phyloP scores from a whole-genome alignment of 2,113 vertebrate genomes.

The Aptenodytes forsteri region DNA sequence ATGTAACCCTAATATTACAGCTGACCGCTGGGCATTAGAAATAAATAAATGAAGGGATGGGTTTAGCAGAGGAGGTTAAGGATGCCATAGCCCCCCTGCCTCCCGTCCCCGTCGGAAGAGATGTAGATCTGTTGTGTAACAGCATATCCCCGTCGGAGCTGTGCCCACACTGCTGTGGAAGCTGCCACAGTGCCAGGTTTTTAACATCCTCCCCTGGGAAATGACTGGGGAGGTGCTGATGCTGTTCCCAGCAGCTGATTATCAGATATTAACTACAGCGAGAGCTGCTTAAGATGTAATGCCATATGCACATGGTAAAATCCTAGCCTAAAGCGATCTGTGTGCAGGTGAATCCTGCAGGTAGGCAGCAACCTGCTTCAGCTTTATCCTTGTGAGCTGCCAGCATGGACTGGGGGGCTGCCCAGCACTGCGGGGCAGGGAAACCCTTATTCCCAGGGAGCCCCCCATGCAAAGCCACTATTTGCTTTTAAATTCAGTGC shows the following conservation, averaged over 20 bases:
- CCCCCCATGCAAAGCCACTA: rapidly evolving
- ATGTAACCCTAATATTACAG: neutral
- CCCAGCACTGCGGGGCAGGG: rapidly evolving
- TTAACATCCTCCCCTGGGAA: neutral
- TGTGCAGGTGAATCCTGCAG: neutral
- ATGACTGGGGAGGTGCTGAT: neutral
- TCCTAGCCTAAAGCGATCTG: neutral
- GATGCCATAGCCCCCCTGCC: neutral
- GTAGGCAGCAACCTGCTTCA: neutral
- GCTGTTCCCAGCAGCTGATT: neutral
- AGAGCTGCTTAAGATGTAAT: neutral
- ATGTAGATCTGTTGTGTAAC: neutral
- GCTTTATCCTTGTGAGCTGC: neutral
- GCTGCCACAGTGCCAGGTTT: neutral
- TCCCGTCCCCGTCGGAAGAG: rapidly evolving
- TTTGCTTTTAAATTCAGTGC: neutral
- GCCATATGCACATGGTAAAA: neutral
- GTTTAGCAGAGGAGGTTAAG: neutral
- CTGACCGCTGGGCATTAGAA: neutral
- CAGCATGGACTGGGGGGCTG: rapidly evolving
- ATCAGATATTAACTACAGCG: neutral
- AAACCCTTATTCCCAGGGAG: neutral
- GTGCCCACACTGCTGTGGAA: neutral
- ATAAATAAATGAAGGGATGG: neutral
- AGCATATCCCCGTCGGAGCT: rapidly evolving